Evolutionary conservation across 2,888 invertebrate species (phyloP), one percentile per base, ranked within the genome.

Genomic region (Smittia sp.): DNA sequence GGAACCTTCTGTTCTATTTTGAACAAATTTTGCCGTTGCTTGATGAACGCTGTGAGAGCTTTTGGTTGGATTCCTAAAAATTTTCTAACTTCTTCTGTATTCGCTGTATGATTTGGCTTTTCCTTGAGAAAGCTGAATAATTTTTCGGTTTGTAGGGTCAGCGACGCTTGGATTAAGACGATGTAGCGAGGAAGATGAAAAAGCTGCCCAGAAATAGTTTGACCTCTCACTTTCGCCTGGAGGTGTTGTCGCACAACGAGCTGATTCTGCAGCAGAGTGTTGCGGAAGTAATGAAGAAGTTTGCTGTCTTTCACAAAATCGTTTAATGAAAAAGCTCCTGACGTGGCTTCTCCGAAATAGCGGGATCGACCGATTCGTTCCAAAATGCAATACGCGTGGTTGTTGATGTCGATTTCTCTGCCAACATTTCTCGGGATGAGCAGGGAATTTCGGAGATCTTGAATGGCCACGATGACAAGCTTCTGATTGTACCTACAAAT

Each of bases 321-420:
- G 65, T 81, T 79, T 7, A 90, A 78, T 7, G 90, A 88, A 75
- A 84, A 82, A 75, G 85, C 86, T 9, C 90, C 90, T 73, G 87
- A 85, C 0, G 90, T 89, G 3, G 88, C 82, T 81, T 90, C 90
- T 0, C 93, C 92, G 76, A 86, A 85, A 76, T 85, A 84, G 41
- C 92, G 84, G 0, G 89, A 82, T 75, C 92, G 85, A 1, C 90
- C 93, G 39, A 93, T 88, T 77, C 88, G 82, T 81, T 93, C 94
- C 74, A 92, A 81, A 39, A 92, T 82, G 77, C 89, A 88, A 78
- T 90, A 93, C 75, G 88, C 87, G n/a, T 85, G 79, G 3, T 83
- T 77, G 1, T 82, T 82, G 11, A 90, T 76, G 39, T 86, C 85
- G 0, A 84, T 78, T 7, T 81, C 79, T n/a, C 79, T 79, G 1